Percentiles rank a stretch among this genome's conserved stretches.
phyloP scores from a whole-genome alignment of 2,888 invertebrate genomes.

The Elysia crispata region DNA sequence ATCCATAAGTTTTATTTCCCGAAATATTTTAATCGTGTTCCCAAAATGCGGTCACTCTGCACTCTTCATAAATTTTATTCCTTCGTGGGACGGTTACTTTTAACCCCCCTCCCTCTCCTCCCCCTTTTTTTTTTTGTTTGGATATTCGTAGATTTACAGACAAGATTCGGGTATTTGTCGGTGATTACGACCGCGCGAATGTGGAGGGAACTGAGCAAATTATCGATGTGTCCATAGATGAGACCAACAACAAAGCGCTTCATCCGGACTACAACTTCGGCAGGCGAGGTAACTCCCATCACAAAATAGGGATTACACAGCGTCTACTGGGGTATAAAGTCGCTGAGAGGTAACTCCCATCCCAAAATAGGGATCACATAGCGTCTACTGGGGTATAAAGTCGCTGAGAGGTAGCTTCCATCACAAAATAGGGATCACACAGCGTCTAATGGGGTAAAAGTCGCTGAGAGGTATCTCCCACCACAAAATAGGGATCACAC shows the following conservation, averaged over 20 bases:
- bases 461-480: neutral
- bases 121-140: no score
- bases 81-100: no score
- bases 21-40: no score
- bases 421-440: no score
- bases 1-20: no score
- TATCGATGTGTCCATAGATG: slow-evolving; percentile 5
- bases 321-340: slow-evolving; percentile 44
- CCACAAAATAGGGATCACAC: no score
- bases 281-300: neutral
- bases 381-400: slow-evolving; percentile 43
- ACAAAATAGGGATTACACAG: no score
- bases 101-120: no score
- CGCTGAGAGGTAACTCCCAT: neutral
- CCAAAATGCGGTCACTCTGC: no score
- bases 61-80: no score
- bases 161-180: slow-evolving; percentile 9
- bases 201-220: slow-evolving; percentile 44
- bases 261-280: slow-evolving; percentile 44
- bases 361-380: no score
- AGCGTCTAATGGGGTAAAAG: slow-evolving; percentile 43
- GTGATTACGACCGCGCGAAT: slow-evolving; percentile 42
- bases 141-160: no score
- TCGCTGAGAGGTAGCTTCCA: neutral
- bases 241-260: slow-evolving; percentile 1